Evolutionary conservation across 2,113 vertebrate genomes (phyloP).

Genomic region (Podarcis raffonei): DNA sequence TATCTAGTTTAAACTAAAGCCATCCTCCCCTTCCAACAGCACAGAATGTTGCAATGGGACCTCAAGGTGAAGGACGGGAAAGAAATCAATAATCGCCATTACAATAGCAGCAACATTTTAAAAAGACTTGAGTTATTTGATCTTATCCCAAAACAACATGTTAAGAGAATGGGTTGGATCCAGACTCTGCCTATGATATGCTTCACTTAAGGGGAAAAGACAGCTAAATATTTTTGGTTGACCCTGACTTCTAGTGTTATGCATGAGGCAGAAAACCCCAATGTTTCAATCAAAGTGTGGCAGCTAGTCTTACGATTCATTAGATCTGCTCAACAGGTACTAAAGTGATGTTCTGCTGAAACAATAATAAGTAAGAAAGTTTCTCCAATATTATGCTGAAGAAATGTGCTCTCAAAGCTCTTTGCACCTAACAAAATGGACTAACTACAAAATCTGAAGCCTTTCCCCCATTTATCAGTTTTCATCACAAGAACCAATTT

Average conservation of each 20-base stretch:
- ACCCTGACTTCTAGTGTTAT: neutral
- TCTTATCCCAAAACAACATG: conserved; percentile 12
- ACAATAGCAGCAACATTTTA: conserved; percentile 24
- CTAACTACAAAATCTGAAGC: conserved; percentile 21
- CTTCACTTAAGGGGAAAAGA: no score
- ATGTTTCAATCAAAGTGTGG: neutral
- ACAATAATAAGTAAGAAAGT: conserved; percentile 25
- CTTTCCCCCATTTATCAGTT: neutral
- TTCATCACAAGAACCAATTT: conserved; percentile 40
- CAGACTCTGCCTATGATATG: no score
- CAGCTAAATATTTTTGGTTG: neutral
- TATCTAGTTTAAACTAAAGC: conserved; percentile 40
- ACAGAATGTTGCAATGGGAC: no score
- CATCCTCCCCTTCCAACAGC: neutral
- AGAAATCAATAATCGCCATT: neutral
- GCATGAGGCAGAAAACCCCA: neutral
- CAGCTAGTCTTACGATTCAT: conserved; percentile 25
- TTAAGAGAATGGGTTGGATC: neutral
- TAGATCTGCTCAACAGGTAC: neutral
- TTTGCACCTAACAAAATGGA: neutral
- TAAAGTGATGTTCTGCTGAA: neutral
- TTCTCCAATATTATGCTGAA: neutral
- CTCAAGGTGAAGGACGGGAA: conserved; percentile 13
- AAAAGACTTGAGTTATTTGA: conserved; percentile 42
- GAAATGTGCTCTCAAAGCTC: neutral